phyloP scores from a whole-genome alignment of 2,888 invertebrate genomes.

The Zaprionus bogoriensis region DNA sequence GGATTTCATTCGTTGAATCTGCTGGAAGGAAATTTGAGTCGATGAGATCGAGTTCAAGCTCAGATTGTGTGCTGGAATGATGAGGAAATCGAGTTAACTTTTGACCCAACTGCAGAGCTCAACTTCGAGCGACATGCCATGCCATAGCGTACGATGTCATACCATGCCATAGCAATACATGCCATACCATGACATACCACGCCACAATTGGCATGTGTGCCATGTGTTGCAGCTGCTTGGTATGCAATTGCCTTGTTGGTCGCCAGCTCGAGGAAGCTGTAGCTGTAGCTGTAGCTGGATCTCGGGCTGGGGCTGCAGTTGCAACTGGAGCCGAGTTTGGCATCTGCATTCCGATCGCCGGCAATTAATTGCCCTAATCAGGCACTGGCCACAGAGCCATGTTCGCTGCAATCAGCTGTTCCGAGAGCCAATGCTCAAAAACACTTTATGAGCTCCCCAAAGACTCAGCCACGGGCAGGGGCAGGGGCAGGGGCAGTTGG shows the following conservation, averaged over 20 bases:
- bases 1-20: not conserved
- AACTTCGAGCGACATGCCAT: slow-evolving; percentile 4
- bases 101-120: not conserved
- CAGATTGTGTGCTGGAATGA: not conserved
- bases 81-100: not conserved
- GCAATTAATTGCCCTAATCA: slow-evolving; percentile 77
- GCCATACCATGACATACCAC: slow-evolving; percentile 22
- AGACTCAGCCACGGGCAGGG: not conserved
- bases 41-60: not conserved
- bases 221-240: slow-evolving; percentile 46
- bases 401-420: slow-evolving; percentile 72
- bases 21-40: not conserved
- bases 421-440: slow-evolving; percentile 45
- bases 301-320: too few relatives aligned
- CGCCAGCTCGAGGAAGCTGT: not conserved
- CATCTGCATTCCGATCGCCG: slow-evolving; percentile 56
- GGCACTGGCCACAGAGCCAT: slow-evolving; percentile 48
- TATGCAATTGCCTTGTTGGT: slow-evolving; percentile 24
- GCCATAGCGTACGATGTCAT: slow-evolving; percentile 7
- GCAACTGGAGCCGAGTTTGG: slow-evolving; percentile 9
- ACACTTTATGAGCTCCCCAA: slow-evolving; percentile 52
- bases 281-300: too few relatives aligned
- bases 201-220: slow-evolving; percentile 54
- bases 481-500: not conserved
- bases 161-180: not conserved